Base-by-base conservation (phyloP, 2,797 vertebrate genomes). In the Spinibarbus caldwelli region DNA sequence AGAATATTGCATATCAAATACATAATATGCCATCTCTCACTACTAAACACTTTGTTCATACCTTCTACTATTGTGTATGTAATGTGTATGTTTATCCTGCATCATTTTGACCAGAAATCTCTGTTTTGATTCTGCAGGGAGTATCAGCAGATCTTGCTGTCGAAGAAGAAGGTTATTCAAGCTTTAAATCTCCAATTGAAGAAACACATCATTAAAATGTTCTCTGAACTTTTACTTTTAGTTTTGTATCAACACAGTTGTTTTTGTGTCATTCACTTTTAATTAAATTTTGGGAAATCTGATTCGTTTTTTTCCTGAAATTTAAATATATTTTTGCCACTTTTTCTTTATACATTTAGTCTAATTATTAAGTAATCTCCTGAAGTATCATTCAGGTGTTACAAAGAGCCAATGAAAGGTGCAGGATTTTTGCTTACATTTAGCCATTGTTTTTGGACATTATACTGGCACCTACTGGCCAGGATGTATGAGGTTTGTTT, bases 161-260 rank as follows among this genome's bases (percentile, higher is more conserved):
- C 5, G 71, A 66, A 9, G 21, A 36, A 66, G 47, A 62, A 21
- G 2, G 9, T n/a, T 2, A 7, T 79, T 73, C 91, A 90, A 86
- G 64, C 36, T 17, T 94, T 2, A 87, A 90, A 5, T 8, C 36
- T 85, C 89, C 93, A 0, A 88, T 94, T 86, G 91, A 95, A 89
- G 92, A 95, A 86, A 90, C 89, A 0, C 2, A 4, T 29, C 62
- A 64, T 6, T 38, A n/a, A 49, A 36, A 2, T 23, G 4, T 38
- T 1, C 15, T 23, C 14, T 49, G 17, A 79, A 68, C 11, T 38
- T 3, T 14, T n/a, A n/a, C n/a, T n/a, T n/a, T n/a, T n/a, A n/a
- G n/a, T n/a, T 49, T 2, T 76, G n/a, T 10, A 64, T 14, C 23
- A 71, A 43, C 68, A 71, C 1, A 31, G 43, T 82, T 17, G 4